Evolutionary conservation across 1,140 invertebrate genomes (phyloP).

Genomic region (Gonioctena quinquepunctata): DNA sequence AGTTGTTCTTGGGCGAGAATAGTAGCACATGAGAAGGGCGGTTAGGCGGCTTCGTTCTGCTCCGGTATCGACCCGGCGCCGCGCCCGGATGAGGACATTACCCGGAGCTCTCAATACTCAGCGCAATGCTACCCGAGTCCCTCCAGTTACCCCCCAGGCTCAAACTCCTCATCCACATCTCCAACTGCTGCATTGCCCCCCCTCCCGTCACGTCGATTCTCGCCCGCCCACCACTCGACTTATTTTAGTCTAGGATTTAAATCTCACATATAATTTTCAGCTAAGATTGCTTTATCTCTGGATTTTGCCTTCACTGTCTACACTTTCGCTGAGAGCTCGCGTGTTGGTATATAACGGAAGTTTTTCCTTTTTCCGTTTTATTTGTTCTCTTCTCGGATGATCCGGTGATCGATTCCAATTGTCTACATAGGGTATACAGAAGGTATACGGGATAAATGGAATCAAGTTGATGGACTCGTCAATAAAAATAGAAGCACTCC

Average conservation of each 20-base stretch:
- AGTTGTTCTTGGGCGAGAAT: conserved; percentile 39
- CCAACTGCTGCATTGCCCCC: conserved; percentile 36
- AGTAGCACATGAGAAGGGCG: conserved; percentile 39
- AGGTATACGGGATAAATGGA: too few relatives aligned
- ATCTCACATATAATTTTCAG: conserved; percentile 17
- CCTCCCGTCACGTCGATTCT: conserved; percentile 11
- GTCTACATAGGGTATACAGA: too few relatives aligned
- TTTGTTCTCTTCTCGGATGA: too few relatives aligned
- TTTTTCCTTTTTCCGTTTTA: neutral
- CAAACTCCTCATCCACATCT: conserved; percentile 31
- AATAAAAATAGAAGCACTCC: too few relatives aligned
- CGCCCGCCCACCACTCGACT: conserved; percentile 1
- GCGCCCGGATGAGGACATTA: conserved; percentile 47
- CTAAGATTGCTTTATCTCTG: conserved; percentile 7
- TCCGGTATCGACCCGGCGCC: conserved; percentile 43
- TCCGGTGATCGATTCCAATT: neutral
- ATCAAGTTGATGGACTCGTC: too few relatives aligned
- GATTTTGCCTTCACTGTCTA: conserved; percentile 9
- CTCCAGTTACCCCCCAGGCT: conserved; percentile 30
- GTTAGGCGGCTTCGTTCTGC: conserved; percentile 31
- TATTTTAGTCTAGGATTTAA: conserved; percentile 17
- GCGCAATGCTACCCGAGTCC: conserved; percentile 41
- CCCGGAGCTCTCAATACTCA: conserved; percentile 49
- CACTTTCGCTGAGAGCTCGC: conserved; percentile 7
- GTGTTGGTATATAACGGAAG: neutral